phyloP scores from a whole-genome alignment of 1,140 invertebrate species.

The Drosophila biarmipes region DNA sequence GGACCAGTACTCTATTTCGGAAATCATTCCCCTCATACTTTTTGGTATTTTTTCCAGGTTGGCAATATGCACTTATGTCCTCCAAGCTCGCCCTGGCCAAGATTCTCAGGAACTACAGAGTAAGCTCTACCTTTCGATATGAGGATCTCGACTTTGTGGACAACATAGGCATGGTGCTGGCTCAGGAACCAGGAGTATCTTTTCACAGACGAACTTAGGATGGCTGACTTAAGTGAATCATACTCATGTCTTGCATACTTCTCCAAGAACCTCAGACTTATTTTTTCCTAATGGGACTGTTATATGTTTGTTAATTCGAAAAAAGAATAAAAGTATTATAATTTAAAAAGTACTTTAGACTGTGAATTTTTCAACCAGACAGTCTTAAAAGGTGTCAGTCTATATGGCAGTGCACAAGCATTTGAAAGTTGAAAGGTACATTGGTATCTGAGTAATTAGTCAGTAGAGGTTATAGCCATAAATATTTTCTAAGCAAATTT shows the following conservation, averaged over 20 bases:
- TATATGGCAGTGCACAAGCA: not conserved
- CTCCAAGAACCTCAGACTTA: not conserved
- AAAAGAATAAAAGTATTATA: not conserved
- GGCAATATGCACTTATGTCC: slow-evolving; percentile 56
- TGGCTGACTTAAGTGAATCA: not conserved
- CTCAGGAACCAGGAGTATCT: slow-evolving; percentile 34
- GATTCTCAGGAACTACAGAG: slow-evolving; percentile 57
- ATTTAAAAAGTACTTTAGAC: not conserved
- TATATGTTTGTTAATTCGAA: not conserved
- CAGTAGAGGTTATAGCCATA: not conserved
- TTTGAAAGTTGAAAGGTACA: not conserved
- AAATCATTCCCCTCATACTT: not conserved
- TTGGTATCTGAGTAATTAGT: not conserved
- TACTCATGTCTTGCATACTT: too few species aligned
- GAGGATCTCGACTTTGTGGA: slow-evolving; percentile 55
- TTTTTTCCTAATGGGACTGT: not conserved
- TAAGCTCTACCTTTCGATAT: slow-evolving; percentile 58
- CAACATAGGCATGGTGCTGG: slow-evolving; percentile 45
- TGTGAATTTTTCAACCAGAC: not conserved
- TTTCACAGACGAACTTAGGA: slow-evolving; percentile 29
- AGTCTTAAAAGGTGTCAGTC: not conserved
- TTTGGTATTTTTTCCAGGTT: slow-evolving; percentile 36
- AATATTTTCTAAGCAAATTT: not conserved
- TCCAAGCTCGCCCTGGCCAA: slow-evolving; percentile 57
- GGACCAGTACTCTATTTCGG: too few species aligned